Base-by-base conservation (phyloP, 1,140 invertebrate species). In the Drosophila ananassae region DNA sequence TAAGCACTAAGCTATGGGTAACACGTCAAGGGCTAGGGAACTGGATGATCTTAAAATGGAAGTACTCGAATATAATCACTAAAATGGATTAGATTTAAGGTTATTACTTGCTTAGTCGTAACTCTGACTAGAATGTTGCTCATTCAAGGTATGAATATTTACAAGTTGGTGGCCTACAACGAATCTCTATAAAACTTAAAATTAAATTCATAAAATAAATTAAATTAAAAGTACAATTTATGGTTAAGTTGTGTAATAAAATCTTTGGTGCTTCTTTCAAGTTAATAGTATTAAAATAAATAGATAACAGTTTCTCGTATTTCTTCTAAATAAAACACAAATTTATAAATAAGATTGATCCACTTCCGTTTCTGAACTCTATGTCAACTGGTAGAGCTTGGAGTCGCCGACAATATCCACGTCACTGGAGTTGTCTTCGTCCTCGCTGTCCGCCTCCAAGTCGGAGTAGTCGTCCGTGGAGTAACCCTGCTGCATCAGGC, bases 371-470 rank as follows among this genome's bases (percentile, higher is more conserved):
- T 37, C 3, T 2, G 12, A 22, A 10, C 50, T 64, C 87, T 91
- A 91, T 76, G 90, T 91, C 22, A 91, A 73, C 55, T 91, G 81
- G 67, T 91, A 91, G n/a, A 91, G 63, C 48, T 91, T 91, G 2
- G 75, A 51, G 25, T 92, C 91, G n/a, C 91, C 91, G n/a, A 92
- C 78, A 61, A 92, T 92, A 58, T 92, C 91, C 48, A 92, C 91
- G 71, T 92, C 91, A 48, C 91, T 92, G 56, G 87, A 89, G 9
- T 92, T 91, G 24, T 92, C 91, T 28, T 92, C 91, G 13, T 83
- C 91, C 48, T 80, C 90, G 51, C 79, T 85, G 22, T 90, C 79
- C 25, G 84, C 79, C 67, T 91, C 87, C 28, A 89, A 50, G 13
- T 91, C 90, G n/a, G 87, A 90, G 21, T 91, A 78, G 48, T 89